phyloP scores from a whole-genome alignment of 2,888 invertebrate species.

The Sceliomorpha sp. region DNA sequence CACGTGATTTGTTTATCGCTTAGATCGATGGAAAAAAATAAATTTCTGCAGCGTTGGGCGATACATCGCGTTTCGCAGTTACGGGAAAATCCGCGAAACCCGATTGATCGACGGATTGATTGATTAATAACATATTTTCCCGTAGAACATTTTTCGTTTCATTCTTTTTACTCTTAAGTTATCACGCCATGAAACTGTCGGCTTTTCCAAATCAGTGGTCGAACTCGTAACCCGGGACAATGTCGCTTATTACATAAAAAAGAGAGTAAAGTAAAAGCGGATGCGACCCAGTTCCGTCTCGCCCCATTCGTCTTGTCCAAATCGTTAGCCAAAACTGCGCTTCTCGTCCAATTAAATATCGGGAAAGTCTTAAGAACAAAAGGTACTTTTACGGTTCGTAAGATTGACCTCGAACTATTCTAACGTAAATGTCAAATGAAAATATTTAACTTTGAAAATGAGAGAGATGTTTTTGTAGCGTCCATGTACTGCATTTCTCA shows the following conservation, averaged over 20 bases:
- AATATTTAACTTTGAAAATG: conserved; percentile 15
- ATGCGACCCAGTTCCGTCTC: conserved; percentile 33
- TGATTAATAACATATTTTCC: no score
- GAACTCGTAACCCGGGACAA: conserved; percentile 23
- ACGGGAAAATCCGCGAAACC: no score
- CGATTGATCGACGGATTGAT: no score
- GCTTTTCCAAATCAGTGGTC: conserved; percentile 34
- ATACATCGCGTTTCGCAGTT: no score
- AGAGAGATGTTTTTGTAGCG: no score
- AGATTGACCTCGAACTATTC: conserved; percentile 16
- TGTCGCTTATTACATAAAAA: conserved; percentile 37
- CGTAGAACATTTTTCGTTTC: no score
- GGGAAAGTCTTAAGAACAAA: conserved; percentile 35
- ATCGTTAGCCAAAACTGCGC: conserved; percentile 38
- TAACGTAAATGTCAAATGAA: no score
- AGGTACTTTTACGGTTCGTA: conserved; percentile 20
- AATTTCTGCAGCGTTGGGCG: no score
- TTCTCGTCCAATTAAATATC: conserved; percentile 48
- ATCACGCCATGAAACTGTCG: conserved; percentile 7
- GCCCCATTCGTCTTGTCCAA: conserved; percentile 44
- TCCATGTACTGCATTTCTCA: no score
- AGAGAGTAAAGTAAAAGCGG: conserved; percentile 27
- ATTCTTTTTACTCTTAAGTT: conserved; percentile 16
- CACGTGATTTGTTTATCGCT: no score
- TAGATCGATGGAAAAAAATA: no score